Evolutionary conservation across 2,113 vertebrate species (phyloP).

Genomic region (Pteruthius melanotis): DNA sequence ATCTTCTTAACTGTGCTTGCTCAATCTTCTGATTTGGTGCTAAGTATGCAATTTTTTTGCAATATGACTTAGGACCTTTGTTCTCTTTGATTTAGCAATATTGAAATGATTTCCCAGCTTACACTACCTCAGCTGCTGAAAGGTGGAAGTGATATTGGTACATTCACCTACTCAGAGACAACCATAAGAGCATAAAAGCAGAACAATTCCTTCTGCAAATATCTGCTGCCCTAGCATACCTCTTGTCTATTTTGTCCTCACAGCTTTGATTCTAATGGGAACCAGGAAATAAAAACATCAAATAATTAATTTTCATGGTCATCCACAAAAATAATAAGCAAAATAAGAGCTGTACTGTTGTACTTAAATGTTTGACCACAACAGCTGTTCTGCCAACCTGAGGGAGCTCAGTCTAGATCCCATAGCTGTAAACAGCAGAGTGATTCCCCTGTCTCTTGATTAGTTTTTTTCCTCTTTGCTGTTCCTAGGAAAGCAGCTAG

Average conservation of each 20-base stretch:
- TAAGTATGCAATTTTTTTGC: not conserved
- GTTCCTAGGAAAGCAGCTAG: not conserved
- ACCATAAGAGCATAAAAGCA: not conserved
- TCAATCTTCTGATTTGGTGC: not conserved
- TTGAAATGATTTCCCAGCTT: not conserved
- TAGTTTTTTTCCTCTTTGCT: not conserved
- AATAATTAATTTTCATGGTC: not conserved
- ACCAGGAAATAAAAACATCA: not conserved
- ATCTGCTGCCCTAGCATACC: not conserved
- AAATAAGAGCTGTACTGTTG: not conserved
- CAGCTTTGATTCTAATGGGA: not conserved
- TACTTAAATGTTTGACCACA: not conserved
- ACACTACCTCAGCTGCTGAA: not conserved
- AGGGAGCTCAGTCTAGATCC: not conserved
- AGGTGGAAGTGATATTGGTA: not conserved
- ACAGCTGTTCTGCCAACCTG: not conserved
- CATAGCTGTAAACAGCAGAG: not conserved
- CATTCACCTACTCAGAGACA: not conserved
- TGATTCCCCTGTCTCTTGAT: not conserved
- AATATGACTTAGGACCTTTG: not conserved
- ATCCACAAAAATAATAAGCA: not conserved
- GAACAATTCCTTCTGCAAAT: not conserved
- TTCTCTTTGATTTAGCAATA: not conserved
- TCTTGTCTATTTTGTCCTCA: not conserved
- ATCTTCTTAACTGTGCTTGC: not conserved